phyloP scores from a whole-genome alignment of 2,797 vertebrate genomes.

The Galagoides demidoff region DNA sequence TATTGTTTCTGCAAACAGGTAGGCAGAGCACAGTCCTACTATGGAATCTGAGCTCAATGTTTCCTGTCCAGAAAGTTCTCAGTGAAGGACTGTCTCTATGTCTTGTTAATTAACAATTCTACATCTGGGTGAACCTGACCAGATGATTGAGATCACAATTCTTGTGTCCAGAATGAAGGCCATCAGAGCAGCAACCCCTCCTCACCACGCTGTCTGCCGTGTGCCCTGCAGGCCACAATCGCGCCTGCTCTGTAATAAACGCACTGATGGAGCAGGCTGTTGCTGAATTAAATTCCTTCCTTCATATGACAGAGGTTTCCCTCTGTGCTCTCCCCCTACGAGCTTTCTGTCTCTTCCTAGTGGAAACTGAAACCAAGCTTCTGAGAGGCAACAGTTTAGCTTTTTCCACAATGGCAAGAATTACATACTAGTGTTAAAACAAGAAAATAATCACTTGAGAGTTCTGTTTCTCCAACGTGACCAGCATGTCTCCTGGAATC shows the following conservation, averaged over 20 bases:
- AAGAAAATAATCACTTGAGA: background rate
- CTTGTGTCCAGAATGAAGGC: background rate
- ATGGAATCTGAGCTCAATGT: background rate
- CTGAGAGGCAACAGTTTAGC: background rate
- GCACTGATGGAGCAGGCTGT: background rate
- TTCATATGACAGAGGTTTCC: background rate
- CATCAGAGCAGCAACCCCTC: background rate
- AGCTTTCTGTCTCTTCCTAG: conserved; percentile 7
- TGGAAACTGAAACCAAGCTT: conserved; percentile 9
- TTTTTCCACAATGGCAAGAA: conserved; percentile 12
- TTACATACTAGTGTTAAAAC: background rate
- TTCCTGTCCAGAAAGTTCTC: conserved; percentile 11
- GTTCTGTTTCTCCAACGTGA: background rate
- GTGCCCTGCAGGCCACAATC: background rate
- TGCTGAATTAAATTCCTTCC: conserved; percentile 1
- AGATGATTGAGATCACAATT: background rate
- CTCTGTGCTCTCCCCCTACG: background rate
- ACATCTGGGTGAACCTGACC: background rate
- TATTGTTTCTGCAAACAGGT: background rate
- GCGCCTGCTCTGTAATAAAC: background rate
- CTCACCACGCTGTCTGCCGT: background rate
- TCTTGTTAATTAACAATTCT: background rate
- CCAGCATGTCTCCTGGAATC: background rate
- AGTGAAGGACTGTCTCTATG: background rate
- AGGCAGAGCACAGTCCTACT: background rate